A percentile compares a stretch with the other conserved stretches of the same genome.
Conservation (phyloP, 2,113 vertebrate genomes). For the Bos indicus region DNA sequence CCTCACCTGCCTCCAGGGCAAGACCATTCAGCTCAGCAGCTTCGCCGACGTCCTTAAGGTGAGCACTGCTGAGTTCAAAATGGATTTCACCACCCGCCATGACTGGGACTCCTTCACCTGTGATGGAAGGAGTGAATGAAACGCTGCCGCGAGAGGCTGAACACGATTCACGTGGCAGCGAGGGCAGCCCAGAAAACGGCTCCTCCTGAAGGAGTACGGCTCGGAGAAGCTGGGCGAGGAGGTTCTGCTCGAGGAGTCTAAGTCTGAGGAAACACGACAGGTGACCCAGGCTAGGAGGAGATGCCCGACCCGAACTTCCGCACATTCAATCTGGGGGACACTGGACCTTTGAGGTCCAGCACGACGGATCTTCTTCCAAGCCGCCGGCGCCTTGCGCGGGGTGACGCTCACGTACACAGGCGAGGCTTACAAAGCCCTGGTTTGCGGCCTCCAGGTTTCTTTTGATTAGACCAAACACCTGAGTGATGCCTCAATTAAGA, state of each 20-base stretch:
- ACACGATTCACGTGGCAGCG: slow-evolving; percentile 87
- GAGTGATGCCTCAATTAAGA: slow-evolving; percentile 86
- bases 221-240: slow-evolving; percentile 86
- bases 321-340: slow-evolving; percentile 91
- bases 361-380: slow-evolving; percentile 87
- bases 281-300: slow-evolving; percentile 90
- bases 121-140: slow-evolving; percentile 92
- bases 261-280: slow-evolving; percentile 87
- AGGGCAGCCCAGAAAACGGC: slow-evolving; percentile 91
- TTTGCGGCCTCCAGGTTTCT: slow-evolving; percentile 74
- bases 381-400: slow-evolving; percentile 87
- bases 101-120: slow-evolving; percentile 94
- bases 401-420: slow-evolving; percentile 92
- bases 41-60: background rate
- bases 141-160: slow-evolving; percentile 85
- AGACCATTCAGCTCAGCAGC: slow-evolving; percentile 92
- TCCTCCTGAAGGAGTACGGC: slow-evolving; percentile 83
- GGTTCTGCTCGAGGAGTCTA: slow-evolving; percentile 83
- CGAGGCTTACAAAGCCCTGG: slow-evolving; percentile 89
- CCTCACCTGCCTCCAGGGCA: slow-evolving; percentile 84
- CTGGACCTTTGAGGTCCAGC: slow-evolving; percentile 89
- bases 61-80: slow-evolving; percentile 87
- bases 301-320: slow-evolving; percentile 92
- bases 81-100: slow-evolving; percentile 88
- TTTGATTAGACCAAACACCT: slow-evolving; percentile 93